Percentiles rank a stretch among this genome's conserved stretches.
Evolutionary conservation across 2,888 invertebrate genomes (phyloP).

Genomic region (Nemoura dubitans): DNA sequence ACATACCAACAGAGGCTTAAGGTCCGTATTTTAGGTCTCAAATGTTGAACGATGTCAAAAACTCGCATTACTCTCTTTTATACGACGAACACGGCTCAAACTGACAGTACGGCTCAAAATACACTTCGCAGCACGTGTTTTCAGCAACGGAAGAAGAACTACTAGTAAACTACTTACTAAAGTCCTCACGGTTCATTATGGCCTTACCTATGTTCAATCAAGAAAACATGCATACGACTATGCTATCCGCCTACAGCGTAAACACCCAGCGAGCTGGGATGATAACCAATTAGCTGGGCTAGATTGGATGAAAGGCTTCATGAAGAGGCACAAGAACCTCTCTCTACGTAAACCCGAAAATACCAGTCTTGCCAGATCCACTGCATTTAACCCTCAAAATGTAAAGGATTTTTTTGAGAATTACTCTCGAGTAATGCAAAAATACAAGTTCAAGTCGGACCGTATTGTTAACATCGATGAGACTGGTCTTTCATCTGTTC

Average conservation of each 20-base stretch:
- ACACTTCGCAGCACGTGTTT: too few relatives aligned
- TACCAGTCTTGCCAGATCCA: conserved; percentile 50
- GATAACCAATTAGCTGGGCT: conserved; percentile 47
- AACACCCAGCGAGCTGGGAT: conserved; percentile 17
- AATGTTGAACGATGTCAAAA: too few relatives aligned
- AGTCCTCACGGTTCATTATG: background rate
- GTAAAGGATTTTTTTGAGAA: conserved; percentile 47
- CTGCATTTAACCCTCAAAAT: conserved; percentile 44
- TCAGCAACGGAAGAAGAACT: too few relatives aligned
- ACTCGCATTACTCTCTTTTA: too few relatives aligned
- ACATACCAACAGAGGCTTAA: too few relatives aligned
- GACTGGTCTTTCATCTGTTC: conserved; percentile 47
- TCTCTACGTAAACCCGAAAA: conserved; percentile 51
- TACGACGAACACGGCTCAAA: too few relatives aligned
- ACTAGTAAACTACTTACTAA: background rate
- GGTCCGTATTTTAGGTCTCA: too few relatives aligned
- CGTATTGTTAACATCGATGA: conserved; percentile 50
- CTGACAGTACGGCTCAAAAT: too few relatives aligned
- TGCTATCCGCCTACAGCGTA: too few relatives aligned
- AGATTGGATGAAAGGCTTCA: conserved; percentile 50
- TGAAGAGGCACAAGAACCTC: conserved; percentile 47
- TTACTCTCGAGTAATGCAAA: conserved; percentile 41
- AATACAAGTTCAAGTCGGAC: conserved; percentile 36
- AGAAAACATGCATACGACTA: too few relatives aligned
- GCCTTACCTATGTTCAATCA: too few relatives aligned